Percentiles rank a stretch among this genome's conserved stretches.
Evolutionary conservation across 2,888 invertebrate genomes (phyloP).

Genomic region (Lampropteryx suffumata): DNA sequence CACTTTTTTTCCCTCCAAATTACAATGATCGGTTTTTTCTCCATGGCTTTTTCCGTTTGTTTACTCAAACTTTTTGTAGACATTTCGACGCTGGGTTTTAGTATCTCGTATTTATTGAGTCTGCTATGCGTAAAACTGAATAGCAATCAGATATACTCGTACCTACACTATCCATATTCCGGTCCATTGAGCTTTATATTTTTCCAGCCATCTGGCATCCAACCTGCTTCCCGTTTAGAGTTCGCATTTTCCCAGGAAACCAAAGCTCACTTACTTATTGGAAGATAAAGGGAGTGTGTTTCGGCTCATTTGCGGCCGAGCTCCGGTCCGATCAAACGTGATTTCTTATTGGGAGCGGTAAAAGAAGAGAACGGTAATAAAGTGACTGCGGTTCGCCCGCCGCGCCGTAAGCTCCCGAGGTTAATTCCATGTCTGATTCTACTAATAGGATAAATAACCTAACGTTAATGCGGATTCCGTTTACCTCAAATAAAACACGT

Average conservation of each 20-base stretch:
- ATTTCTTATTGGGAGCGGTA: constrained; percentile 71
- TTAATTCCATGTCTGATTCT: constrained; percentile 53
- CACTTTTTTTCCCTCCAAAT: constrained; percentile 58
- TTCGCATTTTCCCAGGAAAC: constrained; percentile 58
- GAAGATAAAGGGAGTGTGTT: constrained; percentile 76
- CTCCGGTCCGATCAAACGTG: constrained; percentile 68
- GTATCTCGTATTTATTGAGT: constrained; percentile 58
- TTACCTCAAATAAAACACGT: constrained; percentile 33
- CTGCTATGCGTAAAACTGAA: constrained; percentile 60
- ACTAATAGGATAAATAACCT: constrained; percentile 52
- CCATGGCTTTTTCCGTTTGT: constrained; percentile 47
- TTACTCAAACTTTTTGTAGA: constrained; percentile 45
- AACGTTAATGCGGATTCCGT: constrained; percentile 34
- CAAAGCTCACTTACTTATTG: constrained; percentile 73
- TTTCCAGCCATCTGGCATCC: constrained; percentile 72
- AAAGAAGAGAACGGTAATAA: constrained; percentile 60
- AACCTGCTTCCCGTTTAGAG: constrained; percentile 56
- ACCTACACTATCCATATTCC: constrained; percentile 68
- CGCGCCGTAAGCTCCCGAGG: constrained; percentile 46
- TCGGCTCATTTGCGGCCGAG: constrained; percentile 76
- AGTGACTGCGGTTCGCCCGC: constrained; percentile 54
- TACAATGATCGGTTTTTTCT: constrained; percentile 46
- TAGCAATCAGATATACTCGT: constrained; percentile 68
- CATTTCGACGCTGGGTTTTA: constrained; percentile 45
- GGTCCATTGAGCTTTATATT: constrained; percentile 73